phyloP scores from a whole-genome alignment of 2,888 invertebrate genomes.

The Marasmarcha lunaedactyla region DNA sequence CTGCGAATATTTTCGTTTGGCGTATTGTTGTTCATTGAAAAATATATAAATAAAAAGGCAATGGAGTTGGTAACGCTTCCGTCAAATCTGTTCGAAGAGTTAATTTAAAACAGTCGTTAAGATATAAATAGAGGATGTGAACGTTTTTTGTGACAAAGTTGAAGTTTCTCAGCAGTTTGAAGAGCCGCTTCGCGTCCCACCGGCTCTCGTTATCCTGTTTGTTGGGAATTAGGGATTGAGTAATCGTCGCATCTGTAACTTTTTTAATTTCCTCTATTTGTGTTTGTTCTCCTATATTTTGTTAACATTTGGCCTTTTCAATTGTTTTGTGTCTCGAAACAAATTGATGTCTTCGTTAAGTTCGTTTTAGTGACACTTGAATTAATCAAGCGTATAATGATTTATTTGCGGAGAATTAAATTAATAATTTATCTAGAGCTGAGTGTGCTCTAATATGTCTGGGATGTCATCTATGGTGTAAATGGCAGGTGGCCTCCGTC shows the following conservation, averaged over 20 bases:
- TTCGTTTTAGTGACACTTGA: not conserved
- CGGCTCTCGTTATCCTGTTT: conserved; percentile 49
- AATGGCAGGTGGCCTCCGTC: conserved; percentile 32
- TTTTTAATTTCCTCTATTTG: conserved; percentile 42
- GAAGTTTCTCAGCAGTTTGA: too few species aligned
- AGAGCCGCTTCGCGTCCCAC: conserved; percentile 38
- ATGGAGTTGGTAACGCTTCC: too few species aligned
- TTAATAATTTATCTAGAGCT: not conserved
- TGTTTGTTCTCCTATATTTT: conserved; percentile 17
- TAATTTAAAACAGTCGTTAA: too few species aligned
- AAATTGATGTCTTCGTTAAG: not conserved
- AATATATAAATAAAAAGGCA: too few species aligned
- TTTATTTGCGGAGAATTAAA: not conserved
- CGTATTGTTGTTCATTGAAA: conserved; percentile 18
- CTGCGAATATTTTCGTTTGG: conserved; percentile 6
- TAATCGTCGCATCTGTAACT: conserved; percentile 40
- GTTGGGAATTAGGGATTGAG: conserved; percentile 34
- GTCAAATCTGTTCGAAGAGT: too few species aligned
- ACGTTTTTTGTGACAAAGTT: conserved; percentile 19
- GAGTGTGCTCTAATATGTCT: not conserved
- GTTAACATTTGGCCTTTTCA: not conserved
- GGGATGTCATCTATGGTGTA: conserved; percentile 15
- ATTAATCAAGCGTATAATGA: too few species aligned
- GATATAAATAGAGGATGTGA: conserved; percentile 25
- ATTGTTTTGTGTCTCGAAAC: not conserved